These are phyloP conservation scores for Coptodon bakossiorum DNA, from an alignment of 2,113 vertebrate genomes.

Conservation along the genomic window DNA sequence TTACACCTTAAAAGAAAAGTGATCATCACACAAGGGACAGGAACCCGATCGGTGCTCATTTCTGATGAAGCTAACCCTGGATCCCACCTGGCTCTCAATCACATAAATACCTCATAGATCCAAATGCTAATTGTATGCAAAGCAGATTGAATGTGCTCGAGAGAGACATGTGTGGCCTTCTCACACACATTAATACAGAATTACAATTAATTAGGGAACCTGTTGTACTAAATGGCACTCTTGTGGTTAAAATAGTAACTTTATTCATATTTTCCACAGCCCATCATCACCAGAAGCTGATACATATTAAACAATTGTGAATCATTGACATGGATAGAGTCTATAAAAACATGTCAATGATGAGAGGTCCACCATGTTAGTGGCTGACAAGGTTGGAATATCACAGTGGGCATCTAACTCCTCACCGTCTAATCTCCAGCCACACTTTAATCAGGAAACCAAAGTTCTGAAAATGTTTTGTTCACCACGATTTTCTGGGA, in stretches of 20 bases:
- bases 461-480: not conserved
- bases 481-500: not conserved
- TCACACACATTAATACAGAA: not conserved
- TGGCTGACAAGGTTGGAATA: not conserved
- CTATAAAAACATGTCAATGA: not conserved
- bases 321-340: not conserved
- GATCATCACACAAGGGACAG: conserved; percentile 1
- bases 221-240: not conserved
- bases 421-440: not conserved
- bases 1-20: conserved; percentile 8
- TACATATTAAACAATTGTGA: not conserved
- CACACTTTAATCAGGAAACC: not conserved
- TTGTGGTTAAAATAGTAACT: not conserved
- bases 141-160: not conserved
- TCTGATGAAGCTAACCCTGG: not conserved
- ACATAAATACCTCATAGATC: not conserved
- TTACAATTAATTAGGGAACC: not conserved
- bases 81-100: not conserved
- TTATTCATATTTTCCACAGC: not conserved
- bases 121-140: conserved; percentile 3
- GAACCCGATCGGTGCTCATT: not conserved
- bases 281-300: not conserved
- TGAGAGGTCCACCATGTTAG: not conserved
- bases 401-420: not conserved
- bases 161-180: not conserved